phyloP scores from a whole-genome alignment of 2,797 vertebrate species.

The Premnoplex brunnescens region DNA sequence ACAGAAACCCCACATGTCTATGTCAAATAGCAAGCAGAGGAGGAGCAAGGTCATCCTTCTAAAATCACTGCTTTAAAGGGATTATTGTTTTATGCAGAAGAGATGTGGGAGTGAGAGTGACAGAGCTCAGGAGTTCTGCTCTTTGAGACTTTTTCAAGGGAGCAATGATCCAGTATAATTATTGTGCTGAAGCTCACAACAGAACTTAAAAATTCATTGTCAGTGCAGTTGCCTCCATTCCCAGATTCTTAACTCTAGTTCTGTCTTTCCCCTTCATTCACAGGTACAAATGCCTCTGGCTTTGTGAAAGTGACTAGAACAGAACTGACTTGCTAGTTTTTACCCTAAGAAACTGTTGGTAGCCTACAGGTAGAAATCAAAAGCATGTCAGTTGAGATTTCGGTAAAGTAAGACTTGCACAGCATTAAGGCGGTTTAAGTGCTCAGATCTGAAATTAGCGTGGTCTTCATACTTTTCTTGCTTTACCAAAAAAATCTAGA shows the following conservation, averaged over 20 bases:
- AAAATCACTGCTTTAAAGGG: neutral
- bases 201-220: neutral
- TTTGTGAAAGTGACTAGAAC: constrained; percentile 44
- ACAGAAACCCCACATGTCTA: accelerated
- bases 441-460: constrained; percentile 26
- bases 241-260: constrained; percentile 4
- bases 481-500: constrained; percentile 4
- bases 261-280: neutral
- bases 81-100: neutral
- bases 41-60: neutral
- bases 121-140: neutral
- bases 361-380: constrained; percentile 68
- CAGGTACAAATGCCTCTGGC: constrained; percentile 62
- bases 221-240: neutral
- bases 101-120: neutral
- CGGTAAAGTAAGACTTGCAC: neutral
- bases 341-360: constrained; percentile 57
- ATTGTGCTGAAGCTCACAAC: neutral
- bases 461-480: neutral
- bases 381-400: constrained; percentile 60
- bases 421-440: neutral
- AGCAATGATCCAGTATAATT: neutral
- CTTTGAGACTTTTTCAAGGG: neutral
- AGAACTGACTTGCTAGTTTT: constrained; percentile 64
- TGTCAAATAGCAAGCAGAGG: neutral